phyloP scores from a whole-genome alignment of 92 coral and sea anemone genomes.

The Blastomussa wellsi region DNA sequence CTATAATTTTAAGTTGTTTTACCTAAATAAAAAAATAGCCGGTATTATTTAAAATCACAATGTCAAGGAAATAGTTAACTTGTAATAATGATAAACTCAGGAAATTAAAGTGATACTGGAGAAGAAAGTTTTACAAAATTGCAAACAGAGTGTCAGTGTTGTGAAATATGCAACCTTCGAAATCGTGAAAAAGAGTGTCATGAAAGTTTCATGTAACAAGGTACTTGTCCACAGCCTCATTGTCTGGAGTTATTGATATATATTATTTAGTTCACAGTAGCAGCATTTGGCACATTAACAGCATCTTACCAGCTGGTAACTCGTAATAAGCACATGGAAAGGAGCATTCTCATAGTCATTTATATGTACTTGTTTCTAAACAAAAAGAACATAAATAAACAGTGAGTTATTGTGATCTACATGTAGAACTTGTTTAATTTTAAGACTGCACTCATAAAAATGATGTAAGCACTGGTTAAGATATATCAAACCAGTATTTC shows the following conservation, averaged over 20 bases:
- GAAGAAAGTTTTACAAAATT: too few species aligned
- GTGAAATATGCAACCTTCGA: too few species aligned
- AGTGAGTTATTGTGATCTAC: background rate
- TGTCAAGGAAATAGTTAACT: too few species aligned
- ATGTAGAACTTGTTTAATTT: background rate
- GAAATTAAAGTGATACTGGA: too few species aligned
- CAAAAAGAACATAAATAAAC: background rate
- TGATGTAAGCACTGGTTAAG: background rate
- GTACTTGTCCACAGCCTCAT: too few species aligned
- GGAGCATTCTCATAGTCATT: constrained; percentile 95
- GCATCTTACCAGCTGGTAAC: constrained; percentile 85
- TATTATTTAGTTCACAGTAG: background rate
- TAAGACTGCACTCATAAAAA: background rate
- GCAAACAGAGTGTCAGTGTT: too few species aligned
- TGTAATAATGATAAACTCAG: too few species aligned
- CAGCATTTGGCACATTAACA: background rate
- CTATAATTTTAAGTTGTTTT: too few species aligned
- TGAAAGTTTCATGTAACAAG: too few species aligned
- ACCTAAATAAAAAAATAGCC: too few species aligned
- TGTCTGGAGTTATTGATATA: background rate
- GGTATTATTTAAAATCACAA: too few species aligned
- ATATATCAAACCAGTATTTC: background rate
- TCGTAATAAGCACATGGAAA: constrained; percentile 93
- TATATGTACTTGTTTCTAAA: constrained; percentile 88
- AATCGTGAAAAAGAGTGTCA: too few species aligned